Conservation (phyloP, 92 coral and sea anemone species). For the Parazoanthus darwini region DNA sequence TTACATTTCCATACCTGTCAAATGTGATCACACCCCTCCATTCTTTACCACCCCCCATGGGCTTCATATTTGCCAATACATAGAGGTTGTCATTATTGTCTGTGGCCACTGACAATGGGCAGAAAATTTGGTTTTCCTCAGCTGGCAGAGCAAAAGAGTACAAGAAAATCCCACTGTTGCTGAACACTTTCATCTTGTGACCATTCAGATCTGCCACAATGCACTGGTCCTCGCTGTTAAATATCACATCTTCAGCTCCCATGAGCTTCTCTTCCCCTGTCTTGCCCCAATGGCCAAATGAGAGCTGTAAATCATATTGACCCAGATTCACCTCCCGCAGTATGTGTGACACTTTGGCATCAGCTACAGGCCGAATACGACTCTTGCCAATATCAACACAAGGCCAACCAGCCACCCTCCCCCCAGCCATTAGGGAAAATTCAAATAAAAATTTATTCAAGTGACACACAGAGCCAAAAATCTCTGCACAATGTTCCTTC, state of each 20-base stretch:
- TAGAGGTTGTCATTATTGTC: constrained; percentile 11
- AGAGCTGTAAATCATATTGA: neutral
- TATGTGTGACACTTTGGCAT: constrained; percentile 33
- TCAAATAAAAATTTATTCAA: constrained; percentile 26
- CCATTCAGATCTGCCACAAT: constrained; percentile 13
- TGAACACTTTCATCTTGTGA: constrained; percentile 27
- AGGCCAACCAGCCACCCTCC: constrained; percentile 15
- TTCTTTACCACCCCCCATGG: constrained; percentile 13
- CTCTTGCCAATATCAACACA: constrained; percentile 24
- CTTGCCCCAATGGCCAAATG: constrained; percentile 21
- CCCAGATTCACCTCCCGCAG: constrained; percentile 31
- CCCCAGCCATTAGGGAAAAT: constrained; percentile 18
- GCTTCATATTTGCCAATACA: constrained; percentile 31
- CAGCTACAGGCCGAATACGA: constrained; percentile 29
- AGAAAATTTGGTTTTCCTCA: constrained; percentile 13
- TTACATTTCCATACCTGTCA: constrained; percentile 31
- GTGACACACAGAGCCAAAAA: constrained; percentile 31
- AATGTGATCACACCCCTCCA: constrained; percentile 36
- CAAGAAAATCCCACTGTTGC: neutral
- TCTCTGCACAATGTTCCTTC: constrained; percentile 28
- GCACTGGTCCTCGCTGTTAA: constrained; percentile 20
- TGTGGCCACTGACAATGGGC: constrained; percentile 36
- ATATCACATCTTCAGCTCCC: constrained; percentile 27
- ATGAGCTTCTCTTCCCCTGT: constrained; percentile 3
- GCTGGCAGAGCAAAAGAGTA: constrained; percentile 5